Evolutionary conservation across 2,113 vertebrate species (phyloP), one percentile per base, ranked within the genome.

Genomic region (Varanus komodoensis): DNA sequence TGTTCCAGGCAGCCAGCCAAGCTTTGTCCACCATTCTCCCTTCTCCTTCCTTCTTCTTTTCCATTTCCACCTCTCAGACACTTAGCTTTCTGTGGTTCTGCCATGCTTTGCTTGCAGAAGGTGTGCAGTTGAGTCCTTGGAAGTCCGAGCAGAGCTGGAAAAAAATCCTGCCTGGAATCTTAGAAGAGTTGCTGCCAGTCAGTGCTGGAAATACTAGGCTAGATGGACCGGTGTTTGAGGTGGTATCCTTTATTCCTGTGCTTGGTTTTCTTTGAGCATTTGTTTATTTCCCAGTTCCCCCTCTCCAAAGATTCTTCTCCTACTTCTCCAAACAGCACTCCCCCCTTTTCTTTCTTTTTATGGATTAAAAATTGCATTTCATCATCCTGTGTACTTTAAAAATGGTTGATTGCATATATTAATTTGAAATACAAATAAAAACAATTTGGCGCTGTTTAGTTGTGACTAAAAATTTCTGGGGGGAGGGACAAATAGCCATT

Each of bases 391-490:
- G 7, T 84, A 92, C 54, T 93, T 93, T 82, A 64, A 64, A 88
- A 73, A 54, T 38, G 87, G 96, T 82, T 89, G 95, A 95, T 96
- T 94, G 94, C 94, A 29, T 89, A 52, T 25, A 0, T 93, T 74
- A 85, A 90, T 90, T 44, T 80, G 88, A 92, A 95, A 93, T 87
- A 81, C 89, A 89, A 87, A 90, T 87, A 92, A 88, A 94, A 94
- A 90, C 14, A 82, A 94, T 96, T 95, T 85, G 64, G 87, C 89
- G 90, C 85, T 93, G 27, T 89, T 83, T 38, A 94, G 89, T 83
- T 81, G 52, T 94, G 94, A 93, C 80, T 91, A 90, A 95, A 94
- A 94, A 96, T 71, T 93, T 89, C 29, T 34, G 11, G 57, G 57
- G 57, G 57, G 57, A 12, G 77, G 52, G 38, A 84, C 80, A 82